Conservation (phyloP, 2,113 vertebrate genomes). For the Lethenteron camtschaticum region DNA sequence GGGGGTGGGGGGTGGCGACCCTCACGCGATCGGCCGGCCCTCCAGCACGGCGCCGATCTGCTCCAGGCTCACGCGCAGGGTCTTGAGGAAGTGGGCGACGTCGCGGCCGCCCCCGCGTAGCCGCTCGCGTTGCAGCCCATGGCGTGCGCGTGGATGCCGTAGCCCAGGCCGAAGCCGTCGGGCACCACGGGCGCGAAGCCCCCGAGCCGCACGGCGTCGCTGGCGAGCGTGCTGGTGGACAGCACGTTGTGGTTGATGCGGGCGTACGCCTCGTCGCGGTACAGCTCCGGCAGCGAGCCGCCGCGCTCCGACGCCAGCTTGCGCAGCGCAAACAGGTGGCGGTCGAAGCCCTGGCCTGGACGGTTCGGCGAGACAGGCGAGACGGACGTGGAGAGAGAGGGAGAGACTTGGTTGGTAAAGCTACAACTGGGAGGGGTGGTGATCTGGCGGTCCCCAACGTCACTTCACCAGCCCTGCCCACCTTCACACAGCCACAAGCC, state of each 20-base stretch:
- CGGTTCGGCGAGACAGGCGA: too few species aligned
- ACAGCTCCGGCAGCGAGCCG: conserved; percentile 31
- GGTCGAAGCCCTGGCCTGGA: conserved; percentile 80
- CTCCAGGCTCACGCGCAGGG: conserved; percentile 49
- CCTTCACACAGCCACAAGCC: not conserved
- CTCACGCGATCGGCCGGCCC: conserved; percentile 27
- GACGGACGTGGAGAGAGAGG: too few species aligned
- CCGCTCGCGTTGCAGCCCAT: conserved; percentile 65
- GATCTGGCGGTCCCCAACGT: not conserved
- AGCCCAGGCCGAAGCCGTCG: conserved; percentile 65
- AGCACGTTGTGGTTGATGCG: conserved; percentile 74
- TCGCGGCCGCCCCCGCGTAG: conserved; percentile 39
- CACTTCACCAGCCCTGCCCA: not conserved
- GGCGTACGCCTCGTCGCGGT: conserved; percentile 47
- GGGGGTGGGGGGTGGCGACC: too few species aligned
- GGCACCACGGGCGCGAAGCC: conserved; percentile 78
- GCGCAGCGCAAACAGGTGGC: conserved; percentile 63
- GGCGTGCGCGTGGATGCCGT: conserved; percentile 53
- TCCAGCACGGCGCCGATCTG: conserved; percentile 65
- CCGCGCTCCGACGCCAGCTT: conserved; percentile 33
- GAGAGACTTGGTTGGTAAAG: too few species aligned
- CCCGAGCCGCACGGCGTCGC: conserved; percentile 44
- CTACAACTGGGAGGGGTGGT: not conserved
- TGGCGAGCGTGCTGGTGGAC: conserved; percentile 68
- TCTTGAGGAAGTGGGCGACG: conserved; percentile 48